phyloP scores from a whole-genome alignment of 2,113 vertebrate species.

The Sinocyclocheilus grahami region DNA sequence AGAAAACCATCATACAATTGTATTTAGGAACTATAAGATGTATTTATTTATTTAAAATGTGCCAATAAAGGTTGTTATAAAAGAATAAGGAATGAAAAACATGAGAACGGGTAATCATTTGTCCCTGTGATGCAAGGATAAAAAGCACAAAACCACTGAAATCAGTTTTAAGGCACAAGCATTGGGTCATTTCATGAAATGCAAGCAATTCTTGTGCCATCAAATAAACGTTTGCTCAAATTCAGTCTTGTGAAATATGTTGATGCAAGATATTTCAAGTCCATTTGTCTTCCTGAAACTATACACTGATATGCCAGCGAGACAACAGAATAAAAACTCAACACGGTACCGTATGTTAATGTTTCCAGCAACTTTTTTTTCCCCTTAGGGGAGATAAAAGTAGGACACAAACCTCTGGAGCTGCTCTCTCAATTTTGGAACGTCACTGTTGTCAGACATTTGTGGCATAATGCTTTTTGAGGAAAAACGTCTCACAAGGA shows the following conservation, averaged over 20 bases:
- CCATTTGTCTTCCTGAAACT: background rate
- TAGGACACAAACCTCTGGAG: constrained; percentile 25
- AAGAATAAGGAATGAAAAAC: constrained; percentile 23
- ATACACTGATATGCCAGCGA: background rate
- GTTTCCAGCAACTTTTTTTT: constrained; percentile 18
- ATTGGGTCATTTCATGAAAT: constrained; percentile 27
- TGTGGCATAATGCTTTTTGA: background rate
- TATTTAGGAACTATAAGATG: constrained; percentile 19
- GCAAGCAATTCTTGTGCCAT: constrained; percentile 32
- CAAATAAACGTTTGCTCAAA: background rate
- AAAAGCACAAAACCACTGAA: constrained; percentile 4
- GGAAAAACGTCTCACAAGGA: background rate
- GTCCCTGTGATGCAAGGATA: background rate
- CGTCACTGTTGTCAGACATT: background rate
- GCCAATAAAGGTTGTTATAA: constrained; percentile 38
- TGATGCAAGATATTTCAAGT: constrained; percentile 12
- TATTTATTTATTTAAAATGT: constrained; percentile 42
- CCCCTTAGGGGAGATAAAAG: constrained; percentile 11
- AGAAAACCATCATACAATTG: background rate
- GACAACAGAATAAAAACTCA: too few relatives aligned
- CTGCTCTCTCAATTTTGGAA: background rate
- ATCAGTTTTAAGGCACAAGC: constrained; percentile 26
- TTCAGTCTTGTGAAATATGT: constrained; percentile 18
- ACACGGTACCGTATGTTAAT: background rate
- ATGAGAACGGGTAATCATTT: constrained; percentile 29